Evolutionary conservation across 2,797 vertebrate genomes (phyloP).

Genomic region (Eospalax fontanierii): DNA sequence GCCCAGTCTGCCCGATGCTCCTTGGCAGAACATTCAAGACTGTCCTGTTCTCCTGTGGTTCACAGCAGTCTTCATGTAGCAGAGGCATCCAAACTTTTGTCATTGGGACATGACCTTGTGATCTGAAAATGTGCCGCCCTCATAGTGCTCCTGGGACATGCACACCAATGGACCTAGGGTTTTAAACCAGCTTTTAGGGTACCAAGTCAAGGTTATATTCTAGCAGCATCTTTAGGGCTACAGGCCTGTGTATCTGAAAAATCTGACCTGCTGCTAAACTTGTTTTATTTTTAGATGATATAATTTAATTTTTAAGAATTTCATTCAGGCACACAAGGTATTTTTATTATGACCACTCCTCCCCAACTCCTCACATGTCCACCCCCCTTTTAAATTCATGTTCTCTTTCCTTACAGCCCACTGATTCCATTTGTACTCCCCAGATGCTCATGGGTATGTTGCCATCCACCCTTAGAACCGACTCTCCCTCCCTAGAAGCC

Average conservation of each 20-base stretch:
- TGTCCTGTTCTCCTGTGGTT: rapidly evolving
- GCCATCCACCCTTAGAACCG: no score
- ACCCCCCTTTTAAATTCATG: background rate
- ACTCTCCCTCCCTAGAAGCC: background rate
- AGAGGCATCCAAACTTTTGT: background rate
- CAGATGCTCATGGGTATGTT: background rate
- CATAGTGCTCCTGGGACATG: no score
- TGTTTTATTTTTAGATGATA: background rate
- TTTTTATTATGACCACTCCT: background rate
- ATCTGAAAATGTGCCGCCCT: background rate
- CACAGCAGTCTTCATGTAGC: background rate
- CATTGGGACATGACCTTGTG: background rate
- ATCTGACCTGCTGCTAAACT: background rate
- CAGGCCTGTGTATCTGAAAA: rapidly evolving
- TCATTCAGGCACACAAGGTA: background rate
- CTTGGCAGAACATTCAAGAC: no score
- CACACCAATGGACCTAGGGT: background rate
- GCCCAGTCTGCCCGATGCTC: rapidly evolving
- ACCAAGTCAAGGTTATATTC: background rate
- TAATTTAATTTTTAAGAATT: background rate
- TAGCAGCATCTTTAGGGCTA: background rate
- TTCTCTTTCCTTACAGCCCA: background rate
- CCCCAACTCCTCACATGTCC: background rate
- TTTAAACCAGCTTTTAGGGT: background rate
- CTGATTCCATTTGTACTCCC: background rate